phyloP scores from a whole-genome alignment of 2,113 vertebrate genomes.

The Aplodontia rufa region DNA sequence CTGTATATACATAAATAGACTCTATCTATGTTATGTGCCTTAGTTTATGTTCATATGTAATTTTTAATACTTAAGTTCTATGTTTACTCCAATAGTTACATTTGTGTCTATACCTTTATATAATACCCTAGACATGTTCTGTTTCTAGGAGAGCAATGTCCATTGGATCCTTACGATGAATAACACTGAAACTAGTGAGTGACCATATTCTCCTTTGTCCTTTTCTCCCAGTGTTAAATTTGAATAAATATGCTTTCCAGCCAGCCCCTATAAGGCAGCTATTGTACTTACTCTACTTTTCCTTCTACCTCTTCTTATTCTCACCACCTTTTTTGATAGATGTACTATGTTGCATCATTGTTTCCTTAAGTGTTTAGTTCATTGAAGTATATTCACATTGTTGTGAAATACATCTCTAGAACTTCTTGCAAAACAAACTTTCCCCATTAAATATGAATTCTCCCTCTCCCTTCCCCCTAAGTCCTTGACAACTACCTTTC shows the following conservation, averaged over 20 bases:
- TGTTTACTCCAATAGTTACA: not conserved
- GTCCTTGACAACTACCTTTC: not conserved
- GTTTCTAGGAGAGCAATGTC: not conserved
- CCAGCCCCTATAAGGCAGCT: not conserved
- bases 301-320: not conserved
- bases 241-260: not conserved
- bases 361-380: not conserved
- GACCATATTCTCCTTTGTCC: no score
- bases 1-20: not conserved
- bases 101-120: not conserved
- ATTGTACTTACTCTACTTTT: not conserved
- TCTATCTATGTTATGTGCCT: not conserved
- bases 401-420: not conserved
- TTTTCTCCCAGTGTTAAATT: no score
- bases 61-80: not conserved
- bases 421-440: not conserved
- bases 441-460: not conserved
- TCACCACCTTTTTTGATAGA: not conserved
- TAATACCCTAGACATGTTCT: not conserved
- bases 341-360: not conserved
- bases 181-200: not conserved
- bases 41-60: not conserved
- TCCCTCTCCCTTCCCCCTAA: not conserved
- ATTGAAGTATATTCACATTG: not conserved
- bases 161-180: not conserved